Percentiles rank a stretch among this genome's conserved stretches.
These are phyloP conservation scores for Drosophila formosana DNA, from an alignment of 2,888 invertebrate species.

Conservation along the genomic window DNA sequence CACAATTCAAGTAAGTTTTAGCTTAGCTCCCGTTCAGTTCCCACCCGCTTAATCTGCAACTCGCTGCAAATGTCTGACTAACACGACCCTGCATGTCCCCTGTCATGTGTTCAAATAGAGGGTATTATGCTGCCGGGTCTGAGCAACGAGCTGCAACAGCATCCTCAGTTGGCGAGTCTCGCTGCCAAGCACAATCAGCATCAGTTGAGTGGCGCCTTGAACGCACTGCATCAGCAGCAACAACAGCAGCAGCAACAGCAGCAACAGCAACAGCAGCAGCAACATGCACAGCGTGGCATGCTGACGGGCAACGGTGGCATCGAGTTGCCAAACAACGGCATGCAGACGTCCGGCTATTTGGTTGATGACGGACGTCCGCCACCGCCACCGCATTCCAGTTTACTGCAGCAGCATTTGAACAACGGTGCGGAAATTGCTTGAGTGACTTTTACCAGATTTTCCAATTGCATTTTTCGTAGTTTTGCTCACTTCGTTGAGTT, in stretches of 20 bases:
- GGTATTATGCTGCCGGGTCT: conserved; percentile 80
- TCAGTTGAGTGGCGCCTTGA: conserved; percentile 72
- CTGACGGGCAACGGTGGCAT: conserved; percentile 79
- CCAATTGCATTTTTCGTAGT: conserved; percentile 21
- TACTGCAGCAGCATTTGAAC: conserved; percentile 89
- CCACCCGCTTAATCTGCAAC: background rate
- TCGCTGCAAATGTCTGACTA: conserved; percentile 1
- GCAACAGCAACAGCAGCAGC: conserved; percentile 51
- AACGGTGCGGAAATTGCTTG: conserved; percentile 70
- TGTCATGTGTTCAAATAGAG: conserved; percentile 52
- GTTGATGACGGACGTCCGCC: conserved; percentile 89
- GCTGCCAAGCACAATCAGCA: conserved; percentile 81
- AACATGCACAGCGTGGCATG: conserved; percentile 42
- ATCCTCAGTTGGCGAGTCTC: conserved; percentile 63
- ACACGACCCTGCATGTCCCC: conserved; percentile 22
- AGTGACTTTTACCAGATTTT: conserved; percentile 18
- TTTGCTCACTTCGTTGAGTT: conserved; percentile 22
- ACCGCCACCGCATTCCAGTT: conserved; percentile 89
- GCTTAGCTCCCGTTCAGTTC: background rate
- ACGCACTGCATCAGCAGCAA: conserved; percentile 71
- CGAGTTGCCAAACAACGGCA: conserved; percentile 64
- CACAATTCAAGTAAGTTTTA: conserved; percentile 87
- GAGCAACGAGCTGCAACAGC: conserved; percentile 66
- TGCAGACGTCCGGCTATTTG: conserved; percentile 69
- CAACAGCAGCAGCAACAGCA: conserved; percentile 62